Percentiles rank a stretch among this genome's conserved stretches.
These are phyloP conservation scores for Anser brachyrhynchus DNA, from an alignment of 2,113 vertebrate species.

Conservation along the genomic window DNA sequence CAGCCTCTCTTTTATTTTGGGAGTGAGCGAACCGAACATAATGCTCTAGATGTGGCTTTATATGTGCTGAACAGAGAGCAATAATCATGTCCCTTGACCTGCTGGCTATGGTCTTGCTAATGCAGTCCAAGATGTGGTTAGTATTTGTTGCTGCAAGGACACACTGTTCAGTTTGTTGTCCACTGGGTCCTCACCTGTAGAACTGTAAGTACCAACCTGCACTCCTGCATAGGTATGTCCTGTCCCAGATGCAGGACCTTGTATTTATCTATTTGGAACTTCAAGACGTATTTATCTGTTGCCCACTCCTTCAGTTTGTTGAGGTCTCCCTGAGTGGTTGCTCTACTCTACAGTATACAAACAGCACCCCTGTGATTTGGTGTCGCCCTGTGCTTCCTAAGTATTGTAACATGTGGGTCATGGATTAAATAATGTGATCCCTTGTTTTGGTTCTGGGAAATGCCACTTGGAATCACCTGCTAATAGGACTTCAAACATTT, in stretches of 20 bases:
- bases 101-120: background rate
- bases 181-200: background rate
- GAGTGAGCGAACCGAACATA: background rate
- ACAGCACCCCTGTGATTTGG: background rate
- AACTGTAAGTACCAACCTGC: background rate
- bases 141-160: background rate
- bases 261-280: background rate
- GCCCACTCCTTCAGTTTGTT: background rate
- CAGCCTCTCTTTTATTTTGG: background rate
- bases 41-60: background rate
- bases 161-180: slow-evolving; percentile 2
- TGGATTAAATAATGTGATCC: background rate
- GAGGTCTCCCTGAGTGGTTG: background rate
- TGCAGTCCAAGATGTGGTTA: background rate
- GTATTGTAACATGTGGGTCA: background rate
- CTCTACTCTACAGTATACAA: background rate
- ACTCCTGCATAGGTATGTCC: background rate
- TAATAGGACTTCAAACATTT: background rate
- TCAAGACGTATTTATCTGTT: background rate
- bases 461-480: background rate
- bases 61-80: background rate
- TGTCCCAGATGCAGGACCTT: background rate
- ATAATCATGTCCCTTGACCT: slow-evolving; percentile 5
- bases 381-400: background rate
- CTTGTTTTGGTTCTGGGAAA: background rate